Base-by-base conservation (phyloP, 2,888 invertebrate species). In the Drosophila neotestacea region DNA sequence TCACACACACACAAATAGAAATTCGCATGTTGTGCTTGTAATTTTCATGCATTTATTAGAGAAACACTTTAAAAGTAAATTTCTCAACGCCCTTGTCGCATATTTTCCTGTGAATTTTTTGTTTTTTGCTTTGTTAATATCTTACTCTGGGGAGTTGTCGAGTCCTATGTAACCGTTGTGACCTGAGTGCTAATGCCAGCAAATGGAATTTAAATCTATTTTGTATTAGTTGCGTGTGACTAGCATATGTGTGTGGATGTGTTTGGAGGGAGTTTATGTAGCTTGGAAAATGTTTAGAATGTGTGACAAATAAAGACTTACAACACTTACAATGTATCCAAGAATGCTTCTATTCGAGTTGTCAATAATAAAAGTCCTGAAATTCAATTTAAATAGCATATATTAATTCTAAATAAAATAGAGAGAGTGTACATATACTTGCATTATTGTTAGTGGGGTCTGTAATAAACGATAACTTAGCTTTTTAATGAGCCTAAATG, bases 171-270 rank as follows among this genome's bases (percentile, higher is more conserved):
- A 80, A 71, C 59, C 58, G 68, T 56, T 78, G 89, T 75, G 88
- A 87, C 82, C 78, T 68, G 89, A 71, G 89, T 88, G 82, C 83
- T 88, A 89, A 88, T 81, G 85, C 83, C 52, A 44, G 51, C 69
- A 83, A 89, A 84, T 84, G 88, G 90, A 89, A 84, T 84, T 84
- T 84, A 84, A 84, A 84, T 84, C 90, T 77, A 79, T 89, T 89
- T 84, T 72, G 90, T 83, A 89, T 84, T 82, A 66, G 66, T 62
- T 81, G 54, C 71, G 61, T 83, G 77, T 50, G 54, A 54, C 51
- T 41, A 65, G 63, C 85, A 81, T 84, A 70, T 89, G 82, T 65
- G 81, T 41, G 28, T 41, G 39, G 38, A 34, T 38, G 16, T 42
- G 6, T 32, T 3, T 32, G 32, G 6, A 6, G 51, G 30, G 50